Conservation (phyloP, 2,888 invertebrate genomes). For the Hemistola chrysoprasaria region DNA sequence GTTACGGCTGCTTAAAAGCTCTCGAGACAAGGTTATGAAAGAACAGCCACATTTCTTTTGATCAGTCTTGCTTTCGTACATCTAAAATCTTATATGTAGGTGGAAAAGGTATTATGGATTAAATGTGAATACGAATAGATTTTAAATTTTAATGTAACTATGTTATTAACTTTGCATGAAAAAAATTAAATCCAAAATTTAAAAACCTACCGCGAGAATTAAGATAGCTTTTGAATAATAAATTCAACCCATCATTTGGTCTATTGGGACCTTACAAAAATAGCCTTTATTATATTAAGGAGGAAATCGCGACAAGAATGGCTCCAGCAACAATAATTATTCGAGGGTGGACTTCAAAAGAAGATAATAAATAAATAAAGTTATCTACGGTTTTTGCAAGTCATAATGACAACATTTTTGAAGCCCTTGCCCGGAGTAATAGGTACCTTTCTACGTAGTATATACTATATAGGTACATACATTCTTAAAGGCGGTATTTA, state of each 20-base stretch:
- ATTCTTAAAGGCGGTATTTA: too few species aligned
- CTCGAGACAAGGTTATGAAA: constrained; percentile 1
- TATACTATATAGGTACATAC: too few species aligned
- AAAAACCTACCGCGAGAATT: constrained; percentile 9
- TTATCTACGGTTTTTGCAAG: constrained; percentile 28
- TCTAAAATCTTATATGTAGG: too few species aligned
- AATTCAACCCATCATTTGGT: neutral
- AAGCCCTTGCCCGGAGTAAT: neutral
- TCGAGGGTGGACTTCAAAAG: constrained; percentile 16
- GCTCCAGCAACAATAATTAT: constrained; percentile 13
- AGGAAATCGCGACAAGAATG: constrained; percentile 18
- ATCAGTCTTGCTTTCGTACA: neutral
- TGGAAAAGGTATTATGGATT: too few species aligned
- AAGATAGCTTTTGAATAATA: constrained; percentile 13
- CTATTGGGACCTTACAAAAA: constrained; percentile 19
- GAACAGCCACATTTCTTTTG: neutral
- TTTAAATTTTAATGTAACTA: too few species aligned
- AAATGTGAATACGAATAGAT: too few species aligned
- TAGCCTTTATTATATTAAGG: constrained; percentile 18
- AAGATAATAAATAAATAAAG: constrained; percentile 31
- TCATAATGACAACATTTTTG: constrained; percentile 27
- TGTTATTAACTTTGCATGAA: too few species aligned
- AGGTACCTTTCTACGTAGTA: too few species aligned
- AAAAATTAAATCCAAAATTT: too few species aligned
- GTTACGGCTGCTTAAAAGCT: constrained; percentile 3